phyloP scores from a whole-genome alignment of 2,888 invertebrate species.

The Pseudococcus jackbeardsleyi region DNA sequence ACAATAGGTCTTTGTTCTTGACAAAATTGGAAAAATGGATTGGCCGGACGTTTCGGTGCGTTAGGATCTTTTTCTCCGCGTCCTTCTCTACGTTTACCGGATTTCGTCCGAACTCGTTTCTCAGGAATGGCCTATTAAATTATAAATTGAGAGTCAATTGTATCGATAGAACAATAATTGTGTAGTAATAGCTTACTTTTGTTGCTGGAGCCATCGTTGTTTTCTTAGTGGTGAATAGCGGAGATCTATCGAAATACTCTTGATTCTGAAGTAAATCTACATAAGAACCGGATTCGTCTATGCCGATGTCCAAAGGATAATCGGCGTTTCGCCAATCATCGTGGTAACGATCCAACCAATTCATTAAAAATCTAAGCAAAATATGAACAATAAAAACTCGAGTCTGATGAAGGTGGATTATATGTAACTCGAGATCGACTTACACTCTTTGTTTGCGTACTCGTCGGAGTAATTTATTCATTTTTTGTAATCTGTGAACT shows the following conservation, averaged over 20 bases:
- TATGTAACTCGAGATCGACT: constrained; percentile 67
- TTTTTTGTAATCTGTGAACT: constrained; percentile 79
- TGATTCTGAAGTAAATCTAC: constrained; percentile 59
- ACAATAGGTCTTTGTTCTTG: constrained; percentile 83
- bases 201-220: constrained; percentile 69
- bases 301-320: constrained; percentile 65
- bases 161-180: neutral
- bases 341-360: constrained; percentile 78
- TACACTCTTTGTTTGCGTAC: constrained; percentile 78
- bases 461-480: constrained; percentile 78
- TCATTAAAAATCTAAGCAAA: constrained; percentile 74
- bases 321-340: constrained; percentile 77
- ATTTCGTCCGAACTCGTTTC: constrained; percentile 55
- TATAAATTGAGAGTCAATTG: neutral
- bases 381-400: neutral
- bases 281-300: constrained; percentile 54
- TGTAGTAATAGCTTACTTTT: constrained; percentile 62
- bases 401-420: neutral
- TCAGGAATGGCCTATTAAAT: constrained; percentile 13
- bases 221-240: constrained; percentile 37
- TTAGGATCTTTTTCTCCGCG: constrained; percentile 81
- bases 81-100: constrained; percentile 74
- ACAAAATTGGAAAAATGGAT: constrained; percentile 86
- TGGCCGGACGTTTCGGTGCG: constrained; percentile 83
- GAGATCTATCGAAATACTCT: constrained; percentile 56